These are phyloP conservation scores for Sciaenops ocellatus DNA, from an alignment of 2,797 vertebrate species.

Conservation along the genomic window DNA sequence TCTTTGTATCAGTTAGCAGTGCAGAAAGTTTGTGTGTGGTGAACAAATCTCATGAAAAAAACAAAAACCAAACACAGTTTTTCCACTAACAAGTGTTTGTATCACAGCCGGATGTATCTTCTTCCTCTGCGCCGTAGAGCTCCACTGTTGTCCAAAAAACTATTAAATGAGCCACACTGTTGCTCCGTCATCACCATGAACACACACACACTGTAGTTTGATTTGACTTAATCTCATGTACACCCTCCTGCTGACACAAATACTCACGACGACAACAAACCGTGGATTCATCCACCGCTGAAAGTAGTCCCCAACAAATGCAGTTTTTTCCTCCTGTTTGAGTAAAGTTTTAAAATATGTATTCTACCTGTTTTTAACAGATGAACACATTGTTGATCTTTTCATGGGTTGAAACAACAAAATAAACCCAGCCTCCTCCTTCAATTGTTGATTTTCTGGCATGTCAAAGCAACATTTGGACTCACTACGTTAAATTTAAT, in stretches of 20 bases:
- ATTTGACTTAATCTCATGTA: conserved; percentile 9
- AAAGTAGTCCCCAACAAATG: conserved; percentile 15
- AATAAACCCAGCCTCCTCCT: background rate
- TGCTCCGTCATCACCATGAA: background rate
- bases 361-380: too few relatives aligned
- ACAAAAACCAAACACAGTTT: background rate
- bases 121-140: background rate
- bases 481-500: background rate
- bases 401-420: too few relatives aligned
- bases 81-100: background rate
- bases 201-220: conserved; percentile 11
- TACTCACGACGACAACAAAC: background rate
- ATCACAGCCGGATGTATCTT: background rate
- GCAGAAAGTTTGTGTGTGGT: background rate
- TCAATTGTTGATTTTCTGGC: background rate
- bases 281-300: conserved; percentile 16
- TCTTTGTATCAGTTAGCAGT: background rate
- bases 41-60: background rate
- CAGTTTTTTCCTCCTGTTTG: background rate
- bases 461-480: background rate
- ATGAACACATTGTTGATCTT: background rate
- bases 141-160: conserved; percentile 6
- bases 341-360: background rate
- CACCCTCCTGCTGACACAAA: background rate
- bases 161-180: background rate